Evolutionary conservation across 2,113 vertebrate species (phyloP).

Genomic region (Tapirus terrestris): DNA sequence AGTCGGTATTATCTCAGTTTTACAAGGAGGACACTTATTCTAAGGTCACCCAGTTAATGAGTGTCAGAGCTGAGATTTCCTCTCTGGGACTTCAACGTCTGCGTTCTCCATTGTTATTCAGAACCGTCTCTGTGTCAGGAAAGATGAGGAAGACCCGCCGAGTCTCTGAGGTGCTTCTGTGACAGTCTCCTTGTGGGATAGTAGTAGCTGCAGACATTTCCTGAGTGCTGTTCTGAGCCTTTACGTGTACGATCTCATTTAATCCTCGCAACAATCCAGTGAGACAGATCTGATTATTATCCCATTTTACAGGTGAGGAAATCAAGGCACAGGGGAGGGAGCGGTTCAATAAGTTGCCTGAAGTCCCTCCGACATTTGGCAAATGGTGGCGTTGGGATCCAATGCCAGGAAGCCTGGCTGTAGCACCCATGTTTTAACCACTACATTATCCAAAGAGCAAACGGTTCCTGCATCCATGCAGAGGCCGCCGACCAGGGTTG

Average conservation of each 20-base stretch:
- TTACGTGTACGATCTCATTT: not conserved
- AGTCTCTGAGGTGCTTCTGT: not conserved
- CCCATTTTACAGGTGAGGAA: not conserved
- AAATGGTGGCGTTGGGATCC: not conserved
- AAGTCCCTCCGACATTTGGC: not conserved
- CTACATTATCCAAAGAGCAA: not conserved
- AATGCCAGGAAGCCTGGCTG: not conserved
- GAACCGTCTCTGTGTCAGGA: not conserved
- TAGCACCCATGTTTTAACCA: not conserved
- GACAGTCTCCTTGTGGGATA: not conserved
- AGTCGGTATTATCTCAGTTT: not conserved
- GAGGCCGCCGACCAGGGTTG: not conserved
- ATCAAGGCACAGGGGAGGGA: not conserved
- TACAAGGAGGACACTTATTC: not conserved
- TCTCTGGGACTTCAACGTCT: not conserved
- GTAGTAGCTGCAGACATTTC: not conserved
- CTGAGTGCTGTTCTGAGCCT: not conserved
- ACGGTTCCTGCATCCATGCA: not conserved
- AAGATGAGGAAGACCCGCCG: not conserved
- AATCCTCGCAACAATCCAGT: not conserved
- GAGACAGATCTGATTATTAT: not conserved
- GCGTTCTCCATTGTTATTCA: not conserved
- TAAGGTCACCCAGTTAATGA: not conserved
- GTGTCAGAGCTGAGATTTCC: not conserved
- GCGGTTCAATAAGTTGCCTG: not conserved